Evolutionary conservation across 2,888 invertebrate species (phyloP), one percentile per base, ranked within the genome.

Genomic region (Tanytarsus gracilentus): DNA sequence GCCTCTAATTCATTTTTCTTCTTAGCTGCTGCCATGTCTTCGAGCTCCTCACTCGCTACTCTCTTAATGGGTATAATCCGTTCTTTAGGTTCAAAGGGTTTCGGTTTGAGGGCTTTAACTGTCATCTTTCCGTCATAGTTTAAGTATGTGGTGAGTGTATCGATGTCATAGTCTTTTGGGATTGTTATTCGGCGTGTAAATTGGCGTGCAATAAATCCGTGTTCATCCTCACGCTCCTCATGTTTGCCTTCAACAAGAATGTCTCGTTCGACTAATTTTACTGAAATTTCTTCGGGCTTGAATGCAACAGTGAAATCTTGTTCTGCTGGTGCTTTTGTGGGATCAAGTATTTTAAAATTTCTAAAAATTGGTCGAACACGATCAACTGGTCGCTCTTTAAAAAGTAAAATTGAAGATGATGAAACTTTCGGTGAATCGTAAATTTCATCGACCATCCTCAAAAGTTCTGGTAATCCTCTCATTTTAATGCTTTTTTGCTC

Each of bases 121-220:
- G 56, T 56, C 44, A 56, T 40, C 21, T 56, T 56, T 25, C 56
- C 56, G 18, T 56, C 56, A 40, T 40, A 40, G 44, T n/a, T 40
- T 27, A 56, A 9, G 23, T 39, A 44, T 16, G 56, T 56, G 16
- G 40, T 40, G n/a, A 56, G n/a, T 14, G 56, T 56, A 18, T 56
- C 56, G 25, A 21, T 25, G 29, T 56, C 56, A 30, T 39, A 56
- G 25, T 56, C 56, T 21, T 56, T 26, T 6, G 56, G 56, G 25
- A 56, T 16, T 9, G 18, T 25, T 18, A 26, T 40, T 14, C 40
- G 33, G 25, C 56, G 56, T 18, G 56, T 26, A 25, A 56, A 56
- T 26, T 40, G 40, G 11, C 56, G 56, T 8, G 56, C 40, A 16
- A 56, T 18, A 26, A 40, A 56, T 26, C 56, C 56, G 18, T 23